These are phyloP conservation scores for Pasiphila rectangulata DNA, from an alignment of 2,888 invertebrate genomes.

Conservation along the genomic window DNA sequence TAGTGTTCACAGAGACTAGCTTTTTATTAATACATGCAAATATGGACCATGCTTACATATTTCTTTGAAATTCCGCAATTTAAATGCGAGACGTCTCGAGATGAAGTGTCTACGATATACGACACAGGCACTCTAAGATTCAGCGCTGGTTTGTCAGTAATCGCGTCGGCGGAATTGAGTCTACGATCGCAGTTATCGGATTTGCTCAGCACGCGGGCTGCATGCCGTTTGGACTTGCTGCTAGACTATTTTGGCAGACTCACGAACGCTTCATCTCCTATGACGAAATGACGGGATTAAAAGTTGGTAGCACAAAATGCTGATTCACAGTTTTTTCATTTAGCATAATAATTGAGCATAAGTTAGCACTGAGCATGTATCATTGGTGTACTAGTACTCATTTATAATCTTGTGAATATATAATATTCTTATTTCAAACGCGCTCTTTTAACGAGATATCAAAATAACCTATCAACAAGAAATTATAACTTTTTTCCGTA, in stretches of 20 bases:
- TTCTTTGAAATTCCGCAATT: background rate
- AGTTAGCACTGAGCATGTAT: too few species aligned
- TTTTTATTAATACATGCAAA: background rate
- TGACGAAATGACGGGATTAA: background rate
- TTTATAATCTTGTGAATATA: too few species aligned
- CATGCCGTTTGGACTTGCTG: slow-evolving; percentile 39
- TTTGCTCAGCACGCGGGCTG: slow-evolving; percentile 69
- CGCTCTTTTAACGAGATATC: too few species aligned
- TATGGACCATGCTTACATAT: background rate
- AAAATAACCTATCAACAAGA: too few species aligned
- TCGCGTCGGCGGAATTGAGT: slow-evolving; percentile 70
- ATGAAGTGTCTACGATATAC: slow-evolving; percentile 1
- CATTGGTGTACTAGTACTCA: too few species aligned
- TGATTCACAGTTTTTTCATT: too few species aligned
- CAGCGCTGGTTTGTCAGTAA: slow-evolving; percentile 58
- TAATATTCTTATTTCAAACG: too few species aligned
- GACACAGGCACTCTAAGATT: slow-evolving; percentile 42
- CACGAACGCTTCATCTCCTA: background rate
- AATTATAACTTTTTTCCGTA: too few species aligned
- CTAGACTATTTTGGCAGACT: slow-evolving; percentile 1
- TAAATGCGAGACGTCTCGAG: background rate
- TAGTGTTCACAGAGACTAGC: too few species aligned
- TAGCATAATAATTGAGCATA: too few species aligned
- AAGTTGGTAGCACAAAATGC: background rate
- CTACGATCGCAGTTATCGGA: slow-evolving; percentile 72